These are phyloP conservation scores for Sisor rabdophorus DNA, from an alignment of 2,113 vertebrate species.

Conservation along the genomic window DNA sequence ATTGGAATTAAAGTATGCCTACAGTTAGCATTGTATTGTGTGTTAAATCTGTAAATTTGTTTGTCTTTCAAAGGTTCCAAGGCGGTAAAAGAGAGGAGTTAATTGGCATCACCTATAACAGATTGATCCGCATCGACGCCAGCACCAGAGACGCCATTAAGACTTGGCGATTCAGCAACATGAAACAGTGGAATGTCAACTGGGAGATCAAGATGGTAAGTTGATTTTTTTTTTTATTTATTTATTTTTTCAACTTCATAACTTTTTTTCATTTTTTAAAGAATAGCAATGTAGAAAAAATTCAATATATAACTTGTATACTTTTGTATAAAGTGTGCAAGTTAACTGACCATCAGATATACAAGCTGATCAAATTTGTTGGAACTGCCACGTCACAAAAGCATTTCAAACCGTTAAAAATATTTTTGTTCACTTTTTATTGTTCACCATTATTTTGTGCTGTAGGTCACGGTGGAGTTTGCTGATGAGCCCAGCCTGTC, in stretches of 20 bases:
- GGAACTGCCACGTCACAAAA: too few species aligned
- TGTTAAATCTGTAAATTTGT: background rate
- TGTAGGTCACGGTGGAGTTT: conserved; percentile 93
- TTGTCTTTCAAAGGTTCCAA: conserved; percentile 77
- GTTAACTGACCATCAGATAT: too few species aligned
- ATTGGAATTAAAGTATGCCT: background rate
- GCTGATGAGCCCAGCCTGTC: conserved; percentile 90
- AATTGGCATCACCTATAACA: conserved; percentile 96
- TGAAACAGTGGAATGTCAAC: conserved; percentile 99
- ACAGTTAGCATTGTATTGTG: background rate
- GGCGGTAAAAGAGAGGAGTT: conserved; percentile 94
- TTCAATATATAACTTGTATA: too few species aligned
- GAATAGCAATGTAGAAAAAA: too few species aligned
- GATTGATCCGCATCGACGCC: conserved; percentile 93
- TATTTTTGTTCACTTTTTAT: background rate
- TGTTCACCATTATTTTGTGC: background rate
- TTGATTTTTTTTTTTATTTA: background rate
- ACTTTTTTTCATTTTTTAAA: too few species aligned
- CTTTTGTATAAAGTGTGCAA: too few species aligned
- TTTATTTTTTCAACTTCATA: too few species aligned
- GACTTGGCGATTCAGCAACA: conserved; percentile 98
- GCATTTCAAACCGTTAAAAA: too few species aligned
- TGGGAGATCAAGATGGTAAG: conserved; percentile 99
- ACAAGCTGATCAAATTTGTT: too few species aligned
- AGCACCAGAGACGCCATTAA: conserved; percentile 91